Percentiles rank a stretch among this genome's conserved stretches.
Evolutionary conservation across 1,140 invertebrate genomes (phyloP).

Genomic region (Parasteatoda tepidariorum): DNA sequence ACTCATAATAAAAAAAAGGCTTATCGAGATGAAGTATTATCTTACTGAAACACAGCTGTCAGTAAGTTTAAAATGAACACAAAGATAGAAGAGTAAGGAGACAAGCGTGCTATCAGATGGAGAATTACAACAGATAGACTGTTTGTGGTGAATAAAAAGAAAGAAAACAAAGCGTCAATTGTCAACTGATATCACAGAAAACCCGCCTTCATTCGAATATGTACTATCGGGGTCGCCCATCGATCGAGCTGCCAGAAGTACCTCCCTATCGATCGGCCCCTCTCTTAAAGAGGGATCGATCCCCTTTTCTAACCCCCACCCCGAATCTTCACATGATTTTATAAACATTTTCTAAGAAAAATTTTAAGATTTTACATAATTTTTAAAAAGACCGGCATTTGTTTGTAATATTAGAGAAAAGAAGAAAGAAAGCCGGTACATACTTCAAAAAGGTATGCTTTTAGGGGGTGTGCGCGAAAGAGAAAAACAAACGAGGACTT

Average conservation of each 20-base stretch:
- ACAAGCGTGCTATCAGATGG: not conserved
- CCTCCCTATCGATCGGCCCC: constrained; percentile 22
- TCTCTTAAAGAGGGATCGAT: constrained; percentile 12
- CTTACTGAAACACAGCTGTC: not conserved
- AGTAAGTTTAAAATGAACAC: not conserved
- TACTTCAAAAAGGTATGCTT: not conserved
- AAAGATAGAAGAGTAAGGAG: not conserved
- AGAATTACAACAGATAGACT: too few relatives aligned
- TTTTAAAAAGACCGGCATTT: too few relatives aligned
- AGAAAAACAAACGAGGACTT: constrained; percentile 11
- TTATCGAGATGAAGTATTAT: too few relatives aligned
- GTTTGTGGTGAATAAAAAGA: too few relatives aligned
- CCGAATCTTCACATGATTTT: not conserved
- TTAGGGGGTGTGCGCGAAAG: not conserved
- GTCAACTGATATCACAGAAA: not conserved
- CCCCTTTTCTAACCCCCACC: not conserved
- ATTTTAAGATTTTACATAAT: not conserved
- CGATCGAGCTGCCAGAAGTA: constrained; percentile 19
- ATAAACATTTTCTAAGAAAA: not conserved
- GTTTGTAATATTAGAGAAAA: too few relatives aligned
- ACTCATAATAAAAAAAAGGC: too few relatives aligned
- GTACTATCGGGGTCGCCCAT: not conserved
- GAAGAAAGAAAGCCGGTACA: not conserved
- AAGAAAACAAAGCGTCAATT: not conserved
- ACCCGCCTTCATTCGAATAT: not conserved